A percentile compares a stretch with the other conserved stretches of the same genome.
phyloP scores from a whole-genome alignment of 2,888 invertebrate genomes.

The Tinea pellionella region DNA sequence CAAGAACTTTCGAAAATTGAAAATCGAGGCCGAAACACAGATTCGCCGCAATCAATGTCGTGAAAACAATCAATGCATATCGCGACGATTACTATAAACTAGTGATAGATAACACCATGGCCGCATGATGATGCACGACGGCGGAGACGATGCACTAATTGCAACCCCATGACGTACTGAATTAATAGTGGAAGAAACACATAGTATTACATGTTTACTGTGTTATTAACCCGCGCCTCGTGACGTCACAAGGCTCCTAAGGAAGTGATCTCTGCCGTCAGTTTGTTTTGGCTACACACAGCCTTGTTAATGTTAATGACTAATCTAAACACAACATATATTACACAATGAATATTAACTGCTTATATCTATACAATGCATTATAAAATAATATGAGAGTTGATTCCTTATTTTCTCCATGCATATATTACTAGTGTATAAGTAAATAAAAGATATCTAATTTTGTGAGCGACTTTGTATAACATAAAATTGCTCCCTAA shows the following conservation, averaged over 20 bases:
- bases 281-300: constrained; percentile 59
- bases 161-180: not conserved
- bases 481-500: not conserved
- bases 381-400: not conserved
- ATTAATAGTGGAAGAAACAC: too few species aligned
- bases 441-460: not conserved
- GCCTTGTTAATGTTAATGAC: constrained; percentile 31
- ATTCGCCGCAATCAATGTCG: constrained; percentile 38
- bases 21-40: constrained; percentile 61
- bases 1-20: constrained; percentile 21
- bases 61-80: not conserved
- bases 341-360: constrained; percentile 10
- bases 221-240: too few species aligned
- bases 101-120: constrained; percentile 40
- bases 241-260: too few species aligned
- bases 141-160: not conserved
- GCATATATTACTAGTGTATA: not conserved
- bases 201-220: too few species aligned
- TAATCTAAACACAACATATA: constrained; percentile 29
- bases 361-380: not conserved
- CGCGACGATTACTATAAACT: not conserved
- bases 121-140: constrained; percentile 57
- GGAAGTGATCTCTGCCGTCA: constrained; percentile 20
- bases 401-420: not conserved
- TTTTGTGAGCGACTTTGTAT: not conserved